A percentile compares a stretch with the other conserved stretches of the same genome.
Evolutionary conservation across 2,888 invertebrate genomes (phyloP).

Genomic region (Quadroppia sp.): DNA sequence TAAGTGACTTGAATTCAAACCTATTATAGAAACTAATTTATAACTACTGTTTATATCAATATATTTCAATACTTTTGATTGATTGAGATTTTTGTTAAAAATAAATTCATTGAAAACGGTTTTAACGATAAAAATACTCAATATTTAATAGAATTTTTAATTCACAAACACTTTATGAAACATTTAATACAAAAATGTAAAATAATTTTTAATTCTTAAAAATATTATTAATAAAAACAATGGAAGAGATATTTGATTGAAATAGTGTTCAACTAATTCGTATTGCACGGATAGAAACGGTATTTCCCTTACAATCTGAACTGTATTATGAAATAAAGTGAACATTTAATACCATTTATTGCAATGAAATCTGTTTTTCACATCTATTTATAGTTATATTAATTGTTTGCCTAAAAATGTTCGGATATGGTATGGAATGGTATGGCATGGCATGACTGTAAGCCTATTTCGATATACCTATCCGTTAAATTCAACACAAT

Average conservation of each 20-base stretch:
- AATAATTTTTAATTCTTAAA: too few relatives aligned
- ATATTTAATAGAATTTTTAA: too few relatives aligned
- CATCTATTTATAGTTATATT: not conserved
- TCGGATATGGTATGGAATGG: not conserved
- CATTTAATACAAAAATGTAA: too few relatives aligned
- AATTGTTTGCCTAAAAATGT: not conserved
- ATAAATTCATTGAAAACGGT: too few relatives aligned
- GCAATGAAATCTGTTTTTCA: too few relatives aligned
- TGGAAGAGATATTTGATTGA: not conserved
- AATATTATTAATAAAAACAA: too few relatives aligned
- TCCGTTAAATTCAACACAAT: not conserved
- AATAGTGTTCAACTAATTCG: not conserved
- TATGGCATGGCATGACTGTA: not conserved
- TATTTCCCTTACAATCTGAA: too few relatives aligned
- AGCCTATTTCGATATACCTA: not conserved
- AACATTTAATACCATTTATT: too few relatives aligned
- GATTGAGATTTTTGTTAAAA: not conserved
- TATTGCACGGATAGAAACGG: not conserved
- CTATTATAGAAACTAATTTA: not conserved
- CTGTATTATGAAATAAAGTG: too few relatives aligned
- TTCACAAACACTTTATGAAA: too few relatives aligned
- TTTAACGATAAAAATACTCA: too few relatives aligned
- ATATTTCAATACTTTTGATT: not conserved
- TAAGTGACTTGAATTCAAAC: conserved; percentile 9
- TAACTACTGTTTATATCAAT: not conserved